Conservation (phyloP, 2,113 vertebrate species). For the Anser brachyrhynchus region DNA sequence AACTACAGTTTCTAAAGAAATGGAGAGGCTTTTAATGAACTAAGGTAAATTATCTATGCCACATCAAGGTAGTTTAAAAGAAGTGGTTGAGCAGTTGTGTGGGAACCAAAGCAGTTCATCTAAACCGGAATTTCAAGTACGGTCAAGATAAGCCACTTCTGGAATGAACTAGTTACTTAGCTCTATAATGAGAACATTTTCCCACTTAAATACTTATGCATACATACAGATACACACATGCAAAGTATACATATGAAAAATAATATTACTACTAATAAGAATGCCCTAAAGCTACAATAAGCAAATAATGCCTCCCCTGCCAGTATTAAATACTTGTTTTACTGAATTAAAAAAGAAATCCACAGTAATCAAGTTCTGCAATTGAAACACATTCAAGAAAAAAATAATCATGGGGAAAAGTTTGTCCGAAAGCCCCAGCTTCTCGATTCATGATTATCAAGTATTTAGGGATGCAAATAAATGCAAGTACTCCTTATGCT, state of each 20-base stretch:
- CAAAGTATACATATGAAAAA: neutral
- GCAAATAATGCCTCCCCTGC: constrained; percentile 8
- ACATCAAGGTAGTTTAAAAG: constrained; percentile 36
- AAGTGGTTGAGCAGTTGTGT: constrained; percentile 20
- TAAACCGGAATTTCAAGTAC: constrained; percentile 32
- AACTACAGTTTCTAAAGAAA: neutral
- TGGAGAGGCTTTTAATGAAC: neutral
- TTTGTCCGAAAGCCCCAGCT: neutral
- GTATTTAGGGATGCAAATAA: neutral
- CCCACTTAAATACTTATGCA: neutral
- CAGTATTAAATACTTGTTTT: neutral
- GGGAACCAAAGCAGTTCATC: constrained; percentile 39
- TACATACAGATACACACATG: neutral
- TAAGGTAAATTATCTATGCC: neutral
- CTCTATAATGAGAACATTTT: neutral
- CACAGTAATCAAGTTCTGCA: neutral
- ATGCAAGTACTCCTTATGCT: neutral
- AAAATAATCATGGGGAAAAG: neutral
- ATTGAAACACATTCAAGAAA: neutral
- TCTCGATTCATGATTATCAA: neutral
- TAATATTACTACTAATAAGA: neutral
- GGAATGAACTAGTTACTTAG: neutral
- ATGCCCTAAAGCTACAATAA: neutral
- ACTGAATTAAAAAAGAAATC: neutral
- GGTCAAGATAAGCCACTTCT: neutral